A percentile compares a stretch with the other conserved stretches of the same genome.
phyloP scores from a whole-genome alignment of 2,888 invertebrate genomes.

The Nomada flava region DNA sequence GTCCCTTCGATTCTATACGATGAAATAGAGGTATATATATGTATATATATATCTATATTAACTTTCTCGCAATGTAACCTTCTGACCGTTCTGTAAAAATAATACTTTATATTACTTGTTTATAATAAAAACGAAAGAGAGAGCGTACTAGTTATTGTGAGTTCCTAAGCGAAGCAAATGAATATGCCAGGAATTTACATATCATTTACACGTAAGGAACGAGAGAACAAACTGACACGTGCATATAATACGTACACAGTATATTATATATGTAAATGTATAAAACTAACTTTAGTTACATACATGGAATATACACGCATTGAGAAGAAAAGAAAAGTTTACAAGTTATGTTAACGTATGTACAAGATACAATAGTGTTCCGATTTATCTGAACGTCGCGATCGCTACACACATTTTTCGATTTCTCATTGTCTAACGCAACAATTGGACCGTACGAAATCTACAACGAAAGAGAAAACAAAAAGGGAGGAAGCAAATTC shows the following conservation, averaged over 20 bases:
- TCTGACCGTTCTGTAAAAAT: slow-evolving; percentile 17
- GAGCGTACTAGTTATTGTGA: slow-evolving; percentile 12
- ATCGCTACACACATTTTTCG: neutral
- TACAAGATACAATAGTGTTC: slow-evolving; percentile 22
- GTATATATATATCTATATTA: slow-evolving; percentile 1
- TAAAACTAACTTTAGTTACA: slow-evolving; percentile 11
- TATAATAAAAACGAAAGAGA: slow-evolving; percentile 21
- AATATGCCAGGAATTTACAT: neutral
- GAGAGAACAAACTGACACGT: neutral
- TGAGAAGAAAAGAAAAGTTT: neutral
- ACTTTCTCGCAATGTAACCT: slow-evolving; percentile 20
- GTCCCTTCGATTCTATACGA: neutral
- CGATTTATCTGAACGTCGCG: neutral
- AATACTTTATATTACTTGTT: slow-evolving; percentile 25
- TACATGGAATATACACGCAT: slow-evolving; percentile 21
- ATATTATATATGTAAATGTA: slow-evolving; percentile 2
- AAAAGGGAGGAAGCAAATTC: neutral
- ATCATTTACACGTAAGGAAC: no score
- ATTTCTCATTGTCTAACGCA: neutral
- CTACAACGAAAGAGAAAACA: neutral
- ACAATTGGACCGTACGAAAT: neutral
- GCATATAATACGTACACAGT: neutral
- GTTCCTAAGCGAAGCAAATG: slow-evolving; percentile 2
- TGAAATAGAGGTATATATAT: no score
- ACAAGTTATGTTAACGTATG: slow-evolving; percentile 18